Base-by-base conservation (phyloP, 2,113 vertebrate genomes). In the Rhinopithecus roxellana region DNA sequence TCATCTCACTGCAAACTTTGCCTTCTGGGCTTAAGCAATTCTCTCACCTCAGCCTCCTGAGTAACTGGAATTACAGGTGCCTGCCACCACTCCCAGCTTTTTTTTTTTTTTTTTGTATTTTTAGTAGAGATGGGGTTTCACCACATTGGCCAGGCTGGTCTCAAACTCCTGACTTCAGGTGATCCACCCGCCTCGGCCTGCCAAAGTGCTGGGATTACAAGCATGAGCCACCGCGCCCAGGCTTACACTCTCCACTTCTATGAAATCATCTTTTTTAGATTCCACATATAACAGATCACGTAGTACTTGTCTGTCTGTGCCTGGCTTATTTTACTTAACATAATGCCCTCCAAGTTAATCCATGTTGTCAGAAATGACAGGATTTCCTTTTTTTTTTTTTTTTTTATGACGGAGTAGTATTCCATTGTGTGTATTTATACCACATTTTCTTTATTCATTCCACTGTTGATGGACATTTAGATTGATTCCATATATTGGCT, bases 141-240 rank as follows among this genome's bases (percentile, higher is more conserved):
- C 61, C 11, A 64, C 27, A 2, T 64, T 64, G 61, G 11, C 27
- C 61, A 64, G 27, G 61, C 11, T 64, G 61, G 61, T 64, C 12
- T 30, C 27, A 30, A 64, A 64, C 25, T 64, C 27, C 61, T 64
- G 61, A 64, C 12, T 12, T 30, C 61, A 30, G 27, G 27, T 13
- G 61, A 64, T 64, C 61, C 61, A 64, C 61, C 11, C 2, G 61
- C 61, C 61, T 30, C 2, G 0, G 59, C 59, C 59, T 61, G 11
- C 27, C 11, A 64, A 64, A 64, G 61, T 64, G 27, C 12, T 64
- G 61, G 61, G 11, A 64, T 64, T 64, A 64, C 27, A 64, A 27
- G 11, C 0, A 2, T 64, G 27, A 64, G 61, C 25, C 61, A 64
- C 61, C 0, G 0, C 0, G 0, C 61, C 27, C 25, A 5, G 27